These are phyloP conservation scores for Drosophila mercatorum DNA, from an alignment of 2,888 invertebrate genomes.

Conservation along the genomic window DNA sequence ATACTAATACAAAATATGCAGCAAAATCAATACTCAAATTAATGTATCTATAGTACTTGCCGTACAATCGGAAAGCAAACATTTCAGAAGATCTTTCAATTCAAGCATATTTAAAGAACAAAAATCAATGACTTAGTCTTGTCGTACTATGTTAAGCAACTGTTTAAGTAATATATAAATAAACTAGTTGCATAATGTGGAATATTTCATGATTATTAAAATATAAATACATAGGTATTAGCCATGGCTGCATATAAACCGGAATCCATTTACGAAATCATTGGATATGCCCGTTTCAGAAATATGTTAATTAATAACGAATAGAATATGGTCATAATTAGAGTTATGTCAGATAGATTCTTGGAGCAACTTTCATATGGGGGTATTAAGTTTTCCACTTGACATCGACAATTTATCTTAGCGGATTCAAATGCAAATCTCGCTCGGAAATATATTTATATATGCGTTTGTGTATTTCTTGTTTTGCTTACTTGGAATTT, in stretches of 20 bases:
- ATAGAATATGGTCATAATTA: constrained; percentile 18
- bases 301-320: constrained; percentile 19
- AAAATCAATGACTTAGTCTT: not conserved
- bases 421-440: constrained; percentile 30
- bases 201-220: not conserved
- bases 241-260: constrained; percentile 2
- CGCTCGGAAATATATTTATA: not conserved
- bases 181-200: not conserved
- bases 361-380: not conserved
- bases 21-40: not conserved
- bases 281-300: not conserved
- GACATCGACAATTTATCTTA: constrained; percentile 21
- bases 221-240: not conserved
- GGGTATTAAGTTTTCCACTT: constrained; percentile 16
- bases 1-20: not conserved
- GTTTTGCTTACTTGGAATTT: constrained; percentile 52
- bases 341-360: constrained; percentile 15
- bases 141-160: not conserved
- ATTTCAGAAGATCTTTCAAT: not conserved
- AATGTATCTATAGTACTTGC: not conserved
- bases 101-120: not conserved
- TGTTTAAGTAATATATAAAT: not conserved
- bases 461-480: constrained; percentile 30
- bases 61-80: not conserved
- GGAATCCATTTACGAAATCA: not conserved